Conservation (phyloP, 2,888 invertebrate genomes). For the Drosophila picticornis region DNA sequence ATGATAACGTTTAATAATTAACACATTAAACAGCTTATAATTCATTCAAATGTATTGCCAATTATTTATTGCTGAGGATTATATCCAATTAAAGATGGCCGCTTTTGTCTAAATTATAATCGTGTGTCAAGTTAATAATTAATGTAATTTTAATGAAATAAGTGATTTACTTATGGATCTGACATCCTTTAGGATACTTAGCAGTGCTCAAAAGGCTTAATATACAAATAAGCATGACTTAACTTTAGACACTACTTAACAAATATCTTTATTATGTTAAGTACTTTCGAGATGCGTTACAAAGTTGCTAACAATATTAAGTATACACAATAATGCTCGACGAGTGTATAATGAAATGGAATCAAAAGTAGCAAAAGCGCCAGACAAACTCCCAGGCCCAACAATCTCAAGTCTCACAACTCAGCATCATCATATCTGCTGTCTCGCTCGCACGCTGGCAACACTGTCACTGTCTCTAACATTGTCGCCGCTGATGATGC, state of each 20-base stretch:
- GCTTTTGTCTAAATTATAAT: background rate
- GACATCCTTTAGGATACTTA: background rate
- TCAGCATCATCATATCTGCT: constrained; percentile 5
- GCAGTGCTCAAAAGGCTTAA: background rate
- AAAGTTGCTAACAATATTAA: constrained; percentile 46
- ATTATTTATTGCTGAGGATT: background rate
- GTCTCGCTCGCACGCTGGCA: constrained; percentile 3
- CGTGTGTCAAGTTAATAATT: background rate
- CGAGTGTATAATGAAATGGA: constrained; percentile 58
- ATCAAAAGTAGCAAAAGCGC: constrained; percentile 45
- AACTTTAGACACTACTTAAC: constrained; percentile 16
- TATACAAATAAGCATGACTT: constrained; percentile 9
- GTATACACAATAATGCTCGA: constrained; percentile 33
- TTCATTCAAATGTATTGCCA: background rate
- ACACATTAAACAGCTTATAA: background rate
- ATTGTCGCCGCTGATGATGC: constrained; percentile 46
- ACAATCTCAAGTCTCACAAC: constrained; percentile 27
- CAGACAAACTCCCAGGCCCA: constrained; percentile 19
- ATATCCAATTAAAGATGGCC: background rate
- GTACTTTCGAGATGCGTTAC: constrained; percentile 35
- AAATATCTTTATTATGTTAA: constrained; percentile 19
- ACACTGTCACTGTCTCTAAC: constrained; percentile 48
- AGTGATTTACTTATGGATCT: background rate
- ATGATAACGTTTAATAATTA: background rate
- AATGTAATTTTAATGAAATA: background rate